phyloP scores from a whole-genome alignment of 2,797 vertebrate genomes.

The Triplophysa yarkandensis region DNA sequence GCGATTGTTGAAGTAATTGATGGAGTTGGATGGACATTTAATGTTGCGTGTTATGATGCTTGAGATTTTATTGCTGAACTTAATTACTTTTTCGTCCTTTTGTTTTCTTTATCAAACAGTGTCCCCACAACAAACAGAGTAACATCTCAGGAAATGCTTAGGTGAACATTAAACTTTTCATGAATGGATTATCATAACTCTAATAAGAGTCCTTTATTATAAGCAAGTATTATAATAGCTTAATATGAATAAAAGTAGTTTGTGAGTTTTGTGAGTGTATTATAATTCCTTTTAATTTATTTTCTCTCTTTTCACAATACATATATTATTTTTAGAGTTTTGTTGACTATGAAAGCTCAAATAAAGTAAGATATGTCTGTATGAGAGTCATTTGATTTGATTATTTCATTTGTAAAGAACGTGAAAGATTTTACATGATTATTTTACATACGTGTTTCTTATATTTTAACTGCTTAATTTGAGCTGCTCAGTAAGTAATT shows the following conservation, averaged over 20 bases:
- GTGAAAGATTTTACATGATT: not conserved
- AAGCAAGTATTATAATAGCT: not conserved
- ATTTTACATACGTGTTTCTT: not conserved
- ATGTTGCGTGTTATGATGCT: constrained; percentile 77
- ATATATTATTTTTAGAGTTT: too few relatives aligned
- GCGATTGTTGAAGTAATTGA: constrained; percentile 69
- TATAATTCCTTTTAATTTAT: too few relatives aligned
- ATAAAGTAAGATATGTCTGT: not conserved
- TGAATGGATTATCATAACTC: constrained; percentile 18
- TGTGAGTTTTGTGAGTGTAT: not conserved
- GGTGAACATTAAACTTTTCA: constrained; percentile 26
- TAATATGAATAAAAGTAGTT: not conserved
- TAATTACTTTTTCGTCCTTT: constrained; percentile 77
- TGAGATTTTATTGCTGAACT: constrained; percentile 66
- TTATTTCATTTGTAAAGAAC: not conserved
- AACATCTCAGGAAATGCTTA: constrained; percentile 47
- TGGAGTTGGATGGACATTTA: constrained; percentile 70
- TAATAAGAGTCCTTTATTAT: not conserved
- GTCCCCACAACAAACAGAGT: constrained; percentile 59
- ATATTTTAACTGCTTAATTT: too few relatives aligned
- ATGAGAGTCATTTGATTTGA: not conserved
- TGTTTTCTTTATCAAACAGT: constrained; percentile 73
- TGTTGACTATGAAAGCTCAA: not conserved
- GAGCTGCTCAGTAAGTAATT: too few relatives aligned
- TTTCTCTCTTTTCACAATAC: too few relatives aligned